phyloP scores from a whole-genome alignment of 2,113 vertebrate species.

The Nannobrachium achirus region DNA sequence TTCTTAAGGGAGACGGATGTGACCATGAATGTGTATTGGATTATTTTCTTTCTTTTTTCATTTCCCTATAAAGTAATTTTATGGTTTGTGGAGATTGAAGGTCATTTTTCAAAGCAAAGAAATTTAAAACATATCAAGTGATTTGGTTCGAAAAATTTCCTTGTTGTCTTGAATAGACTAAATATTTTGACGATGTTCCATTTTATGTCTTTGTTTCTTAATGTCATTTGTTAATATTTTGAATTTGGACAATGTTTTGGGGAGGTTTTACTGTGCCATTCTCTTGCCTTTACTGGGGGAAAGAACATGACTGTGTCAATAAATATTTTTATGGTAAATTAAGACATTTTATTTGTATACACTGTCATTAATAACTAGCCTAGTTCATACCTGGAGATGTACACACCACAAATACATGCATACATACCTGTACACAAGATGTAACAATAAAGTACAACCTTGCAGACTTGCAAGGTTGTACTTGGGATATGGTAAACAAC shows the following conservation, averaged over 20 bases:
- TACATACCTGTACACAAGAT: too few species aligned
- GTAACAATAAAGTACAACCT: too few species aligned
- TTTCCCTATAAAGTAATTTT: conserved; percentile 1
- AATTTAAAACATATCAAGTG: conserved; percentile 36
- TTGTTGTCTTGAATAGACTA: conserved; percentile 31
- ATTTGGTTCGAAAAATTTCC: conserved; percentile 19
- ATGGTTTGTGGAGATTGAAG: conserved; percentile 19
- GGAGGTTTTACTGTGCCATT: conserved; percentile 47
- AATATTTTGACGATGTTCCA: conserved; percentile 47
- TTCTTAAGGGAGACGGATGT: conserved; percentile 25
- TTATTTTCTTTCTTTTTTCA: conserved; percentile 16
- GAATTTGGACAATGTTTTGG: conserved; percentile 49
- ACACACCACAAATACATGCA: too few species aligned
- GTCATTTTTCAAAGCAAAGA: conserved; percentile 7
- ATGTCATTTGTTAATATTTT: conserved; percentile 45
- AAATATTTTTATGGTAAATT: conserved; percentile 75
- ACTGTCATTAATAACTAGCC: not conserved
- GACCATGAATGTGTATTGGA: conserved; percentile 29
- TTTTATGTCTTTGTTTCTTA: conserved; percentile 30
- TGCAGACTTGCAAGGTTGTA: too few species aligned
- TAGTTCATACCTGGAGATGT: too few species aligned
- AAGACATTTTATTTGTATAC: conserved; percentile 19
- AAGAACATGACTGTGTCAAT: conserved; percentile 69
- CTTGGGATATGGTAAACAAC: too few species aligned
- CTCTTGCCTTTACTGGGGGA: conserved; percentile 43